These are phyloP conservation scores for Huso huso DNA, from an alignment of 2,797 vertebrate species.

Conservation along the genomic window DNA sequence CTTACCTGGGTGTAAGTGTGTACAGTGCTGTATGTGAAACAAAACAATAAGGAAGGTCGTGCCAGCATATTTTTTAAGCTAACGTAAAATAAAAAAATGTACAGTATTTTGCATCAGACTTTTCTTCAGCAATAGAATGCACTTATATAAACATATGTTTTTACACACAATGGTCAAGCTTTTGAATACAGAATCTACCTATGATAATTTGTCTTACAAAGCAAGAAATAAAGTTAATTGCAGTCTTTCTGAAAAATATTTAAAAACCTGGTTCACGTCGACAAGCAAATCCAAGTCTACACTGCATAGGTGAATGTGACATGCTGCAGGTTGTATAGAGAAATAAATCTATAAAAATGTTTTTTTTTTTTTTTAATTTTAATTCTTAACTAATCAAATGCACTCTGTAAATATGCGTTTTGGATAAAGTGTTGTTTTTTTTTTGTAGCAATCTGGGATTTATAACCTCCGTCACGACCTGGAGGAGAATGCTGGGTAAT, in stretches of 20 bases:
- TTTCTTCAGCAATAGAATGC: too few species aligned
- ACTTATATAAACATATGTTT: too few species aligned
- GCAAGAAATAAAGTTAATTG: too few species aligned
- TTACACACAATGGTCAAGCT: neutral
- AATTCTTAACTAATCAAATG: neutral
- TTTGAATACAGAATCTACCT: neutral
- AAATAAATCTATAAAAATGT: too few species aligned
- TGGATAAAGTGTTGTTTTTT: constrained; percentile 15
- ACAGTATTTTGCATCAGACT: neutral
- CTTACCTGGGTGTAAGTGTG: too few species aligned
- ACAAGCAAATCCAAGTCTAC: neutral
- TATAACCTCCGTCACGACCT: constrained; percentile 20
- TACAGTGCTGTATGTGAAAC: too few species aligned
- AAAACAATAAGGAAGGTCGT: neutral
- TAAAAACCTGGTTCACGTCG: too few species aligned
- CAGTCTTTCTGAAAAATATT: too few species aligned
- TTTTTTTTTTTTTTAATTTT: neutral
- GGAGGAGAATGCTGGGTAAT: constrained; percentile 17
- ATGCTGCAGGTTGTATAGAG: too few species aligned
- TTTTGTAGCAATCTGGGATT: constrained; percentile 22
- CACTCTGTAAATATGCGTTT: neutral
- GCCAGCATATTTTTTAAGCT: neutral
- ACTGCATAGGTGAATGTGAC: neutral
- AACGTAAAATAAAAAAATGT: neutral
- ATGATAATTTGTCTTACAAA: neutral